These are phyloP conservation scores for Pseudoips prasinana DNA, from an alignment of 2,888 invertebrate species.

Conservation along the genomic window DNA sequence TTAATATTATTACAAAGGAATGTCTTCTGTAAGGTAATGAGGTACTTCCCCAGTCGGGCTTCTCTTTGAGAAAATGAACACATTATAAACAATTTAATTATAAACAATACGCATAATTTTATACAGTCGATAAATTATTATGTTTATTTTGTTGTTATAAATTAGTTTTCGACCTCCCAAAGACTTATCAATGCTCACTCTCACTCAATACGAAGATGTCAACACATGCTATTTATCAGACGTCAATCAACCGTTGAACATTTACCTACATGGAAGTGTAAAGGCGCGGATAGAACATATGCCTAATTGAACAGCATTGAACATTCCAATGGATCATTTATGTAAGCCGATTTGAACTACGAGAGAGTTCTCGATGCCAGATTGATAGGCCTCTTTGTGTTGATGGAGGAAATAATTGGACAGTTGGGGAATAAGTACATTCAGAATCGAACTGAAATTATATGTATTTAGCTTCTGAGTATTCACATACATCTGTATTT, in stretches of 20 bases:
- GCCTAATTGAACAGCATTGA: constrained; percentile 11
- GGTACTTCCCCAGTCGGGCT: too few relatives aligned
- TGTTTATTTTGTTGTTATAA: constrained; percentile 44
- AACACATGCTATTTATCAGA: constrained; percentile 62
- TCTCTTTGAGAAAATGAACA: too few relatives aligned
- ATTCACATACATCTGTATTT: too few relatives aligned
- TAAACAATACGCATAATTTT: constrained; percentile 21
- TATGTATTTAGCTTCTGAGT: too few relatives aligned
- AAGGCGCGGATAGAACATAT: constrained; percentile 31
- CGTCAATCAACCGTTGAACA: constrained; percentile 51
- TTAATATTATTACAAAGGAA: too few relatives aligned
- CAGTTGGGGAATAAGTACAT: too few relatives aligned
- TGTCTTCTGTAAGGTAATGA: too few relatives aligned
- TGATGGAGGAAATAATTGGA: too few relatives aligned
- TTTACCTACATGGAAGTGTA: constrained; percentile 37
- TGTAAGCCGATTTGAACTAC: constrained; percentile 13
- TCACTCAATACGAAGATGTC: constrained; percentile 59
- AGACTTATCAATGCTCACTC: constrained; percentile 54
- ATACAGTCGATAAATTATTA: constrained; percentile 32
- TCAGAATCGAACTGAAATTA: too few relatives aligned
- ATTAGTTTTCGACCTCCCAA: constrained; percentile 50
- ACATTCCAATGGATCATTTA: constrained; percentile 19
- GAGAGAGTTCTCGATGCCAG: constrained; percentile 20
- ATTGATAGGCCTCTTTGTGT: too few relatives aligned
- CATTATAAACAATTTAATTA: too few relatives aligned